phyloP scores from a whole-genome alignment of 2,888 invertebrate species.

The Pristionchus mayeri region DNA sequence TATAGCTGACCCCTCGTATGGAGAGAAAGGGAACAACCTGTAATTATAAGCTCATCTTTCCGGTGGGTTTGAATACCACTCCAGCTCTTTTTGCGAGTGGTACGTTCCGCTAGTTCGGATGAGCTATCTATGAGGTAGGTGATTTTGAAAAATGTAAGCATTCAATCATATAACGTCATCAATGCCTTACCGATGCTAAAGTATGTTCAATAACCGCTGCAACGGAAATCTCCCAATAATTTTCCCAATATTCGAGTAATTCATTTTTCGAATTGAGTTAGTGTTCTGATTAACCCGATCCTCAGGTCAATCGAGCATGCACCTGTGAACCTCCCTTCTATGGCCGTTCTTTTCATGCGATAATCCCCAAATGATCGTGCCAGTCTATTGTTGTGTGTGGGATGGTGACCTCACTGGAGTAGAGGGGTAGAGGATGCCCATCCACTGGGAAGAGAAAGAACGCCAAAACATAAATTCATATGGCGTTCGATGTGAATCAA shows the following conservation, averaged over 20 bases:
- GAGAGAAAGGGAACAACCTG: conserved; percentile 22
- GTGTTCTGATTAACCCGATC: no score
- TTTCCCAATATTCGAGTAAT: no score
- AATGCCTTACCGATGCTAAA: no score
- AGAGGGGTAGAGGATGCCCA: not conserved
- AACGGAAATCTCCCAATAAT: no score
- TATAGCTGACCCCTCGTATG: conserved; percentile 29
- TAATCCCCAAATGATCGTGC: conserved; percentile 21
- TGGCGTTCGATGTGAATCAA: no score
- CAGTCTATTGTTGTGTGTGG: conserved; percentile 37
- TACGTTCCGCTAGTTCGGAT: not conserved
- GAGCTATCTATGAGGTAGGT: no score
- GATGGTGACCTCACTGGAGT: not conserved
- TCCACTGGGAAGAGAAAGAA: no score
- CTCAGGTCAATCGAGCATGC: not conserved
- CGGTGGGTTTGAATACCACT: conserved; percentile 15
- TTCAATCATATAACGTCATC: no score
- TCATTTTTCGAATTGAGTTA: no score
- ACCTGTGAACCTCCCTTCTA: conserved; percentile 18
- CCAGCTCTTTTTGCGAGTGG: conserved; percentile 23
- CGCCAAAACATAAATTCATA: no score
- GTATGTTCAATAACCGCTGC: no score
- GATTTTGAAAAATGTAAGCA: no score
- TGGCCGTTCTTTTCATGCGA: not conserved
- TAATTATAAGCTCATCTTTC: conserved; percentile 43